Conservation (phyloP, 2,888 invertebrate species). For the Leptothorax acervorum region DNA sequence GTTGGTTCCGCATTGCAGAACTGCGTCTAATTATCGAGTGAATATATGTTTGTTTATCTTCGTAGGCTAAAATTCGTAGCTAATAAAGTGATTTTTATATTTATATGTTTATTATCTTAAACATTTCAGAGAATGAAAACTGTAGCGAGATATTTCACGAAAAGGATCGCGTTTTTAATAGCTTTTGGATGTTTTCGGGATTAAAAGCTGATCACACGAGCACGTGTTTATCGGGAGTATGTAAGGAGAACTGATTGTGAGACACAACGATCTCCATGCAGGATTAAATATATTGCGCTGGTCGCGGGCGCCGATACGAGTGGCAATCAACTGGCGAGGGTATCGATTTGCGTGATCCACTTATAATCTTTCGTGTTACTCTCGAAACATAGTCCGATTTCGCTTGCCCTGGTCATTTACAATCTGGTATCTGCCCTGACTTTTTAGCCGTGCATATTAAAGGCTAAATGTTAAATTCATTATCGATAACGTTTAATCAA, state of each 20-base stretch:
- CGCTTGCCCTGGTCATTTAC: background rate
- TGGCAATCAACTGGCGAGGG: background rate
- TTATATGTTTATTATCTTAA: background rate
- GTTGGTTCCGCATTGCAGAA: too few species aligned
- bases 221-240: background rate
- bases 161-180: background rate
- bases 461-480: background rate
- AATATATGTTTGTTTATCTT: background rate
- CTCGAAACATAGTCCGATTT: constrained; percentile 33
- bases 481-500: constrained; percentile 9
- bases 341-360: constrained; percentile 74
- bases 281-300: background rate
- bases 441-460: background rate
- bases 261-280: background rate
- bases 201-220: background rate
- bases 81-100: background rate
- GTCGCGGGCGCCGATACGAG: background rate
- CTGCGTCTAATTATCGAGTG: background rate
- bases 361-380: constrained; percentile 66
- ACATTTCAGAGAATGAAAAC: background rate
- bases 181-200: background rate
- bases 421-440: background rate
- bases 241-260: background rate
- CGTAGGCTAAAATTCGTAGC: background rate
- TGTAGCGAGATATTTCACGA: background rate